Evolutionary conservation across 2,113 vertebrate species (phyloP), one percentile per base, ranked within the genome.

Genomic region (Petroica traversi): DNA sequence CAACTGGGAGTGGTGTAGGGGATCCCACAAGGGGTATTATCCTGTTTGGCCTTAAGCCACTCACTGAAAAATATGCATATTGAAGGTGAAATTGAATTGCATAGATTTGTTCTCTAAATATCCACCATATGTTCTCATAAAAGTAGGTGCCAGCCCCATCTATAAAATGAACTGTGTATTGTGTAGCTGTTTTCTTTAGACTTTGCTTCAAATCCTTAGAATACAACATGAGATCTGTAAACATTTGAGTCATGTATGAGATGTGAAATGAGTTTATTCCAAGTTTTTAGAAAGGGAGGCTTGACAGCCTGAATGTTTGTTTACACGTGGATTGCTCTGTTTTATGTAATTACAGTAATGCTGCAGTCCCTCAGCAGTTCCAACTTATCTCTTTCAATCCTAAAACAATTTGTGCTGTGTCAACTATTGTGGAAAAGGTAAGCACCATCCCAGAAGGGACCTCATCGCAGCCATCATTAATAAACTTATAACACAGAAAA

Each of bases 71-170:
- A 88, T 43, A 83, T 57, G 78, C 43, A 48, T 71, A 77, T 77
- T 90, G 82, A 67, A 94, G 64, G 63, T 92, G 76, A 95, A 94
- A 89, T 90, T 62, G 68, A 86, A 95, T 92, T 96, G 68, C 92
- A 84, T 23, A 73, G 71, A 93, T 94, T 80, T 93, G 59, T 83
- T 74, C 91, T 92, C 46, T 86, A 92, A 97, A 96, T 76, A 88
- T 80, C 90, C 90, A 83, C 94, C 92, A 89, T 86, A 94, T 90
- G 96, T 28, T 92, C 85, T 57, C 55, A 48, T 80, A 89, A 90
- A 95, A 96, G 22, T 22, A 59, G 55, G 46, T n/a, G 55, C 40
- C 75, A 93, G 52, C 17, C n/a, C 14, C 38, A 59, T 45, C 51
- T 86, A 63, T 80, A 88, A 90, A 95, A 85, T 33, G 16, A 89